Conservation (phyloP, 1,140 invertebrate genomes). For the Adelges cooleyi region DNA sequence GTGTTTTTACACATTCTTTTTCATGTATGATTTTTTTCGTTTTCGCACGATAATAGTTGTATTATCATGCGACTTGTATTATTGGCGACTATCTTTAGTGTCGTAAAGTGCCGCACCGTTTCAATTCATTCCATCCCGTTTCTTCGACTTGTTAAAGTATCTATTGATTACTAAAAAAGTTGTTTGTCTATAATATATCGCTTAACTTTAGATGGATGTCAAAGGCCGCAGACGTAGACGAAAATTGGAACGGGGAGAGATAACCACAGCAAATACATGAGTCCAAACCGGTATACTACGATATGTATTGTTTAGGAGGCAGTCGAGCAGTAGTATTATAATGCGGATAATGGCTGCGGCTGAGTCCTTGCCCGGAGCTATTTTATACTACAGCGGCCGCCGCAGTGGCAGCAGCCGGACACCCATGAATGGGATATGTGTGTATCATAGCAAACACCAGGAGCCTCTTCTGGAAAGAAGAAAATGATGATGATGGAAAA, state of each 20-base stretch:
- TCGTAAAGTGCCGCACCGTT: not conserved
- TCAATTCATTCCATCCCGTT: too few species aligned
- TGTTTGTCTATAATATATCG: too few species aligned
- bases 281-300: not conserved
- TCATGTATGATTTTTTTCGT: too few species aligned
- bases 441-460: not conserved
- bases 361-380: conserved; percentile 16
- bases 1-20: not conserved
- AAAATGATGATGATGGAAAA: not conserved
- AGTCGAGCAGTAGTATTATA: not conserved
- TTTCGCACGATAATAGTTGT: too few species aligned
- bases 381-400: conserved; percentile 5
- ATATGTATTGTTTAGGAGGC: not conserved
- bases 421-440: conserved; percentile 21
- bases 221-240: too few species aligned
- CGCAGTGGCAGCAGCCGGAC: not conserved
- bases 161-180: too few species aligned
- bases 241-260: too few species aligned
- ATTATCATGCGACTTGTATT: not conserved
- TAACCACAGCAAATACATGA: too few species aligned
- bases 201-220: too few species aligned
- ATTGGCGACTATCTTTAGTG: not conserved
- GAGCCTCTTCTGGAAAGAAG: conserved; percentile 1
- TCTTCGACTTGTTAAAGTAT: too few species aligned
- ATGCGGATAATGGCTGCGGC: conserved; percentile 8